phyloP scores from a whole-genome alignment of 2,797 vertebrate species.

The Cryptoblepharus egeriae region DNA sequence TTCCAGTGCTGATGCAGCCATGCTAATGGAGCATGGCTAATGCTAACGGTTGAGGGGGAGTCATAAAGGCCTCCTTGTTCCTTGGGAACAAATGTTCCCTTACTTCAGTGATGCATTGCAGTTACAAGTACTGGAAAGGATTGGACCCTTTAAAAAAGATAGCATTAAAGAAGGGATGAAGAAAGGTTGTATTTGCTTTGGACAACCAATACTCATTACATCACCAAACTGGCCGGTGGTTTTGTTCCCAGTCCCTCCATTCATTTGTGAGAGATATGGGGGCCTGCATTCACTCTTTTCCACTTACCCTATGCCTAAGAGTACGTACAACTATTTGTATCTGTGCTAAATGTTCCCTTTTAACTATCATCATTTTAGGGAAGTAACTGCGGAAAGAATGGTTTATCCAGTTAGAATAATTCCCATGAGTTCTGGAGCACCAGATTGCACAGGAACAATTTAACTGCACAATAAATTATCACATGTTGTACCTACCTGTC shows the following conservation, averaged over 20 bases:
- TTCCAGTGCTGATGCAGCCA: background rate
- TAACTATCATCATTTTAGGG: background rate
- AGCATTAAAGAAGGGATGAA: no score
- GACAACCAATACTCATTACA: background rate
- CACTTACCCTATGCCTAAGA: background rate
- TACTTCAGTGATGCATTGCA: no score
- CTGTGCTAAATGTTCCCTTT: background rate
- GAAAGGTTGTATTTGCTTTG: background rate
- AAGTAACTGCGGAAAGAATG: background rate
- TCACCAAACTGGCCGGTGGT: background rate
- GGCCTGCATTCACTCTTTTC: background rate
- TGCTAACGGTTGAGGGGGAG: no score
- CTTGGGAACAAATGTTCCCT: no score
- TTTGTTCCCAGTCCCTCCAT: background rate
- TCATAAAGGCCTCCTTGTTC: no score
- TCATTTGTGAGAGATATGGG: background rate
- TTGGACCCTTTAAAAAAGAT: no score
- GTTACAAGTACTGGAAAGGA: no score
- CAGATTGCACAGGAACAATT: background rate
- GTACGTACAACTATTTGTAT: background rate
- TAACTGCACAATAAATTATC: no score
- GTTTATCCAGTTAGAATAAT: background rate
- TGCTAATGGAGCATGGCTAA: no score
- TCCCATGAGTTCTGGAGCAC: background rate
- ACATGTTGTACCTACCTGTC: no score